Evolutionary conservation across 2,797 vertebrate genomes (phyloP), one percentile per base, ranked within the genome.

Genomic region (Parauchenoglanis ngamensis): DNA sequence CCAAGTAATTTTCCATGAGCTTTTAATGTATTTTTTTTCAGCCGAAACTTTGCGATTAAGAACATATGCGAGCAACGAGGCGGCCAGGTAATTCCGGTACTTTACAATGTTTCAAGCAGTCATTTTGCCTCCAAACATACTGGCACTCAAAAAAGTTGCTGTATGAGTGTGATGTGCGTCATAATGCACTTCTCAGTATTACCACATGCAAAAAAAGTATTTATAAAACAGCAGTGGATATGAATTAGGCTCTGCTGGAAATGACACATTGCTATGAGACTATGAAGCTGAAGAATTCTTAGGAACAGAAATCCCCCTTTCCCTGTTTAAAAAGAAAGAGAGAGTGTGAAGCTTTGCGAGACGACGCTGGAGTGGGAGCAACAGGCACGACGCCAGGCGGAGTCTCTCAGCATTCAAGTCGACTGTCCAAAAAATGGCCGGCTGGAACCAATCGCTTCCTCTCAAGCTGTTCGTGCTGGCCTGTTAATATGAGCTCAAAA

Each of bases 11-110:
- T 92, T 92, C 90, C 90, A 91, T 84, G 79, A 85, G 86, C 75
- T 88, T 90, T 92, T 87, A 90, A 90, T 90, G 89, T 89, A 83
- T 85, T 86, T 90, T 49, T 49, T 87, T 89, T 85, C 83, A 92
- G 90, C 92, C 89, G 87, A 84, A 90, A 81, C 87, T 89, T 90
- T 92, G 91, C 95, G 94, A 95, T 94, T 94, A 92, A 92, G 89
- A 92, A 90, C 93, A 94, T 90, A 94, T 94, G 93, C 91, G 89
- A 86, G 87, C 25, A 86, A 86, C 84, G 2, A 90, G 77, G 87
- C 40, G 90, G 92, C 93, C 93, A 95, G 92, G 93, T 91, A 88
- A 90, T 88, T 90, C 75, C 87, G 85, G 89, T 63, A 17, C 52
- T 90, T 88, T 91, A 88, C 75, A 90, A 84, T 89, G 85, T 86